phyloP scores from a whole-genome alignment of 2,113 vertebrate genomes.

The Pangasianodon hypophthalmus region DNA sequence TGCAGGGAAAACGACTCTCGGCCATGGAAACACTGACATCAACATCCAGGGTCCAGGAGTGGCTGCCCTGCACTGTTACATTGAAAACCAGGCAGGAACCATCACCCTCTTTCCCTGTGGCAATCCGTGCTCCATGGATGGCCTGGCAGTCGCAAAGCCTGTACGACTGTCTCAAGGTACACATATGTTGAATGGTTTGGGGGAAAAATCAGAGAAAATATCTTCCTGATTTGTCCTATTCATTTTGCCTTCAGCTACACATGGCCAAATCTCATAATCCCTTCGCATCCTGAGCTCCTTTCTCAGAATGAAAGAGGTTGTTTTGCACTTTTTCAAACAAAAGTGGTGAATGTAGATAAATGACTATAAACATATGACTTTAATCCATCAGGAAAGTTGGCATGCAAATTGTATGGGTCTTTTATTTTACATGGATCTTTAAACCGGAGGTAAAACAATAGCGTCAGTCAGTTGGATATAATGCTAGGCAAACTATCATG shows the following conservation, averaged over 20 bases:
- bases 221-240: background rate
- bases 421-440: background rate
- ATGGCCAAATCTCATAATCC: background rate
- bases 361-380: background rate
- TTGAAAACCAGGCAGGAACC: conserved; percentile 80
- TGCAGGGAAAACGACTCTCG: conserved; percentile 86
- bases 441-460: conserved; percentile 8
- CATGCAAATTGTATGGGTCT: background rate
- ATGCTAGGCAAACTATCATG: background rate
- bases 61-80: conserved; percentile 86
- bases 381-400: background rate
- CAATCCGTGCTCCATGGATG: conserved; percentile 84
- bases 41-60: conserved; percentile 84
- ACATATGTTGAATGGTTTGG: background rate
- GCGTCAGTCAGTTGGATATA: conserved; percentile 9
- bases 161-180: conserved; percentile 89
- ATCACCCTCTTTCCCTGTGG: conserved; percentile 90
- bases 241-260: background rate
- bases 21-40: conserved; percentile 82
- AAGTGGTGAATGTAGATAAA: background rate
- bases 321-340: background rate
- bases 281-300: background rate
- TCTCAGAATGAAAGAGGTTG: background rate
- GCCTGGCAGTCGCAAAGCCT: conserved; percentile 76
- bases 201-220: background rate